Conservation (phyloP, 2,797 vertebrate genomes). For the Pitangus sulphuratus region DNA sequence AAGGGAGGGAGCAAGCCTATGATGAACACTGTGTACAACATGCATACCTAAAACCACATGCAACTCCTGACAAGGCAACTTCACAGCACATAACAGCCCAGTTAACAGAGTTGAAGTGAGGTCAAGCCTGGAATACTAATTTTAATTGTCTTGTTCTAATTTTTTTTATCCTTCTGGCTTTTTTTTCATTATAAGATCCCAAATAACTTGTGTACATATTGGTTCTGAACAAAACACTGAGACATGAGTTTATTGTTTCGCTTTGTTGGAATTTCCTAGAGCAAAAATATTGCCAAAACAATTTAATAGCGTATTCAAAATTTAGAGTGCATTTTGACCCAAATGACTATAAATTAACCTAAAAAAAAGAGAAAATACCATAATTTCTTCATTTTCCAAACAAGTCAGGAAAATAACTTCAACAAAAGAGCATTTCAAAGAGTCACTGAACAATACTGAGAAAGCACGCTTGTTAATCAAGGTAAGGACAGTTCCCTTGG, state of each 20-base stretch:
- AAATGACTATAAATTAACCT: slow-evolving; percentile 21
- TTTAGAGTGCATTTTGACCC: slow-evolving; percentile 18
- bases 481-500: neutral
- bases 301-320: slow-evolving; percentile 29
- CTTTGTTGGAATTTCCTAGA: slow-evolving; percentile 15
- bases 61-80: neutral
- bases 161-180: neutral
- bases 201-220: slow-evolving; percentile 26
- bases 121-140: neutral
- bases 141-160: slow-evolving; percentile 1
- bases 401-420: neutral
- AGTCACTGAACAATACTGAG: neutral
- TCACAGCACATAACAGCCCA: neutral
- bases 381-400: slow-evolving; percentile 8
- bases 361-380: neutral
- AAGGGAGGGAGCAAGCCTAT: neutral
- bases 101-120: neutral
- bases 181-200: neutral
- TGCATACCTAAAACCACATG: neutral
- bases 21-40: neutral
- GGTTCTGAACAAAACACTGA: slow-evolving; percentile 20
- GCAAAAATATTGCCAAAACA: slow-evolving; percentile 28
- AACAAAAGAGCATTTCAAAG: slow-evolving; percentile 11
- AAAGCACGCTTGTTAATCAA: slow-evolving; percentile 1
- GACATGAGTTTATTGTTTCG: slow-evolving; percentile 27